Conservation (phyloP, 2,113 vertebrate species). For the Coptodon rendalli region DNA sequence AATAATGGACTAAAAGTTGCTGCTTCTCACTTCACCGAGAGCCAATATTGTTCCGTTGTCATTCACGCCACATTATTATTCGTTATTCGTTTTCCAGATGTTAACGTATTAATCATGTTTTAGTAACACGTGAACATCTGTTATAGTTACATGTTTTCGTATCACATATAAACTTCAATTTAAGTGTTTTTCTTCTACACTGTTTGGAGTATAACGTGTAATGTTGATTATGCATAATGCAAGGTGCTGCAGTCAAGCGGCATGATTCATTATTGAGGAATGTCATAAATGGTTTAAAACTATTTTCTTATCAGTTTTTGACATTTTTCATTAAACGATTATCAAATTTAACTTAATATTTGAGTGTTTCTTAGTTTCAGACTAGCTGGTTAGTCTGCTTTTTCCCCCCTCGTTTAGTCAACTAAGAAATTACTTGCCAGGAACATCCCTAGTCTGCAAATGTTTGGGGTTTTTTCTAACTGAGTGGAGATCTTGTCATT, state of each 20-base stretch:
- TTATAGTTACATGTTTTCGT: background rate
- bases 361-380: background rate
- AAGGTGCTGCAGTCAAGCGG: background rate
- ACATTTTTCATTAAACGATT: background rate
- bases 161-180: background rate
- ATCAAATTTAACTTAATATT: background rate
- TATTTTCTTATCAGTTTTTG: background rate
- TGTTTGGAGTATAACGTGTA: background rate
- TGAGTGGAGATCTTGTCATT: background rate
- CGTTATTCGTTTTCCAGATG: background rate
- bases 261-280: background rate
- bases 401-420: fast-evolving
- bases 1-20: background rate
- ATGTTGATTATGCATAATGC: background rate
- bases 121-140: background rate
- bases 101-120: background rate
- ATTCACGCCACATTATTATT: background rate
- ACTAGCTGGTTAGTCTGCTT: background rate
- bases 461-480: fast-evolving
- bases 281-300: background rate
- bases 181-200: background rate
- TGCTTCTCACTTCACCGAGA: background rate
- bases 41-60: background rate
- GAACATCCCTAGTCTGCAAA: background rate
- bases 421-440: background rate